A percentile compares a stretch with the other conserved stretches of the same genome.
Evolutionary conservation across 2,888 invertebrate species (phyloP).

Genomic region (Myathropa florea): DNA sequence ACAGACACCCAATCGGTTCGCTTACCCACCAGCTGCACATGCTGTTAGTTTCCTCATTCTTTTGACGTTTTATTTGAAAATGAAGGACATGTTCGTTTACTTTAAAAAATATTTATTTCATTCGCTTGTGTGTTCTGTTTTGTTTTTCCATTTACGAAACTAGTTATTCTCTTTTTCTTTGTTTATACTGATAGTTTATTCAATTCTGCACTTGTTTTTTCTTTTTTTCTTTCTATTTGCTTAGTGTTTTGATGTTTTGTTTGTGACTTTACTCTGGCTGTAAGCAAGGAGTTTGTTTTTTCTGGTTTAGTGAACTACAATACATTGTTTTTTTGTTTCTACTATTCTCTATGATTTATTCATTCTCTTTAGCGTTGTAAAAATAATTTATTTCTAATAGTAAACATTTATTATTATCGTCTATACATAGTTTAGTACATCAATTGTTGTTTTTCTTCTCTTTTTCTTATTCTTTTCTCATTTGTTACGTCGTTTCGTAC

Average conservation of each 20-base stretch:
- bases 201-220: slow-evolving; percentile 1
- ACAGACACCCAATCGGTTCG: background rate
- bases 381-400: slow-evolving; percentile 64
- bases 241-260: slow-evolving; percentile 2
- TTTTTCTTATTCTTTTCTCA: background rate
- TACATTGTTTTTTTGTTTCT: slow-evolving; percentile 18
- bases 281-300: background rate
- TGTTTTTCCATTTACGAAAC: slow-evolving; percentile 17
- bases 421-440: slow-evolving; percentile 62
- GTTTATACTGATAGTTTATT: slow-evolving; percentile 5
- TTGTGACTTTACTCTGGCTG: background rate
- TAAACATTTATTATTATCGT: slow-evolving; percentile 44
- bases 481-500: background rate
- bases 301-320: slow-evolving; percentile 11
- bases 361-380: slow-evolving; percentile 56
- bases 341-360: background rate
- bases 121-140: no score
- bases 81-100: background rate
- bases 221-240: slow-evolving; percentile 1
- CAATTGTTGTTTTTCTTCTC: slow-evolving; percentile 24
- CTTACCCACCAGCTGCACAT: background rate
- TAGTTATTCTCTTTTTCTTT: background rate
- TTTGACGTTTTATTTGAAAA: background rate
- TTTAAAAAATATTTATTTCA: slow-evolving; percentile 67
- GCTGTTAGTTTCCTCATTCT: background rate